Percentiles rank a stretch among this genome's conserved stretches.
These are phyloP conservation scores for Tupaia chinensis DNA, from an alignment of 2,113 vertebrate genomes.

Conservation along the genomic window DNA sequence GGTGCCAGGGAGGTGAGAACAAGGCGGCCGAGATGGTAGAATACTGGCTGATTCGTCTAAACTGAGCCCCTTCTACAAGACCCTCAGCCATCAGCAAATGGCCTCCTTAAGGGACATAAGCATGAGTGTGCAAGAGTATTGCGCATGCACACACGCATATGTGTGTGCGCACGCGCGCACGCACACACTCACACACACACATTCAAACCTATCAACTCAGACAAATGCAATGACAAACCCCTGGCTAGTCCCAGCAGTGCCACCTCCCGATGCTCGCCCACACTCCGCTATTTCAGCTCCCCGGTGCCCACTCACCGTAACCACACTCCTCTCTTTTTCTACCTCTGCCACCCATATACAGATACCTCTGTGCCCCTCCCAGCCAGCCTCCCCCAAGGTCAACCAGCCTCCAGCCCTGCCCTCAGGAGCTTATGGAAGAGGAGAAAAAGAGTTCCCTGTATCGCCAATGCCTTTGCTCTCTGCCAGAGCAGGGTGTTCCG, in stretches of 20 bases:
- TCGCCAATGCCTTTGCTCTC: not conserved
- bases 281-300: not conserved
- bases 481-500: not conserved
- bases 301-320: not conserved
- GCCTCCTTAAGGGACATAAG: not conserved
- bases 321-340: not conserved
- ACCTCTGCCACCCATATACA: not conserved
- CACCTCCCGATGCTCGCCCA: not conserved
- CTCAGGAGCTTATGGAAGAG: not conserved
- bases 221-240: not conserved
- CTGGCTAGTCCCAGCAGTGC: not conserved
- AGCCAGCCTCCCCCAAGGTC: not conserved
- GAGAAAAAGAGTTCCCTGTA: not conserved
- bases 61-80: not conserved
- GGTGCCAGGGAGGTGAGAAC: not conserved
- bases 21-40: not conserved
- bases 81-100: not conserved
- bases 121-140: not conserved
- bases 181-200: not conserved
- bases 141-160: rapidly evolving
- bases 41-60: not conserved
- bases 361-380: not conserved
- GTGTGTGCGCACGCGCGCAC: too few species aligned
- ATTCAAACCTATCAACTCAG: not conserved
- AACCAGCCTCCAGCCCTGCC: not conserved